A percentile compares a stretch with the other conserved stretches of the same genome.
Conservation (phyloP, 2,888 invertebrate species). For the Lottia scabra region DNA sequence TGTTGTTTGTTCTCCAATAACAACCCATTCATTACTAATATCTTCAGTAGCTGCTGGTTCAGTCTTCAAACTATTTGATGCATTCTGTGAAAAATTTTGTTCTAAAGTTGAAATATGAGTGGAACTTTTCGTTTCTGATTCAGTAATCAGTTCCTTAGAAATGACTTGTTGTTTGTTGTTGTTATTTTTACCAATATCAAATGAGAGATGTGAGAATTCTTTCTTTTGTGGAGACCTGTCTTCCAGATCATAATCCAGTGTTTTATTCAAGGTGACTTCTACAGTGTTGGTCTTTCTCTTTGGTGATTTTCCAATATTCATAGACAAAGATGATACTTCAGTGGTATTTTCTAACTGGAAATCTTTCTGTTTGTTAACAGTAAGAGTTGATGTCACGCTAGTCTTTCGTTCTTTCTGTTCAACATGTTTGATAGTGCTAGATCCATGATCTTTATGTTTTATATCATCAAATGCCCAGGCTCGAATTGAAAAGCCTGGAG, state of each 20-base stretch:
- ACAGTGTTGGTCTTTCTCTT: not conserved
- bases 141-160: not conserved
- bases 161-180: not conserved
- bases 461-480: conserved; percentile 31
- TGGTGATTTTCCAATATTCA: not conserved
- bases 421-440: not conserved
- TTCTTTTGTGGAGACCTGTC: not conserved
- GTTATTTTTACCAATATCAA: not conserved
- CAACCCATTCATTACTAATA: not conserved
- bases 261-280: not conserved
- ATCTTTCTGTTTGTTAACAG: conserved; percentile 2
- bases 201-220: not conserved
- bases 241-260: not conserved
- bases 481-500: conserved; percentile 31
- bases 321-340: not conserved
- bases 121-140: not conserved
- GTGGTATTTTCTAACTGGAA: not conserved
- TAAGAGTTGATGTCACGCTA: not conserved
- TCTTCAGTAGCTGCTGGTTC: not conserved
- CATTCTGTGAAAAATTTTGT: not conserved
- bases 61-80: not conserved
- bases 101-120: not conserved
- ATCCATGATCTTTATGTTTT: conserved; percentile 14
- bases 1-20: not conserved
- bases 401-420: not conserved